phyloP scores from a whole-genome alignment of 1,140 invertebrate genomes.

The Hylaeus anthracinus region DNA sequence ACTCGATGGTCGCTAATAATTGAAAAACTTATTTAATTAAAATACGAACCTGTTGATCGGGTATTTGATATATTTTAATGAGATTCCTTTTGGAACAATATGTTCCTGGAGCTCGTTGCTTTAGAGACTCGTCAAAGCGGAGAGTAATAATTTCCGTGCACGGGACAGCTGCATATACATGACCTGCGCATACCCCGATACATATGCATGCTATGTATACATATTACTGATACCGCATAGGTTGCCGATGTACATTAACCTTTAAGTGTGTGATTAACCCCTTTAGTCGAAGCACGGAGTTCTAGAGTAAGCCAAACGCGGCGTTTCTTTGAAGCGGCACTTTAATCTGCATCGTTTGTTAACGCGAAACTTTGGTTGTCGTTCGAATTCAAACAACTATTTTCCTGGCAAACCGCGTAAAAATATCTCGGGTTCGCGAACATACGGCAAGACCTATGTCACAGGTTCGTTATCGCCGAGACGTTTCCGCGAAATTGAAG shows the following conservation, averaged over 20 bases:
- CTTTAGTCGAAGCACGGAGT: neutral
- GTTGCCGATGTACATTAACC: constrained; percentile 12
- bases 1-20: neutral
- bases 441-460: neutral
- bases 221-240: constrained; percentile 13
- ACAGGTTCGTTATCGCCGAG: constrained; percentile 11
- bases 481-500: constrained; percentile 5
- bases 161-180: constrained; percentile 19
- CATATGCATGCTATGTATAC: constrained; percentile 6
- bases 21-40: no score
- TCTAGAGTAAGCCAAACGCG: neutral
- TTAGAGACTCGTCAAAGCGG: constrained; percentile 39
- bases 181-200: neutral
- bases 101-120: constrained; percentile 6
- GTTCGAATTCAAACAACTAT: no score
- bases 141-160: constrained; percentile 55
- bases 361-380: neutral
- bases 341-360: constrained; percentile 5
- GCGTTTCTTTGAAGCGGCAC: neutral
- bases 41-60: no score
- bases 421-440: neutral
- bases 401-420: neutral
- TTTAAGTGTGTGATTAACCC: constrained; percentile 25
- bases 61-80: constrained; percentile 17
- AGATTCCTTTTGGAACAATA: constrained; percentile 37